Base-by-base conservation (phyloP, 2,888 invertebrate species). In the Oscheius onirici region DNA sequence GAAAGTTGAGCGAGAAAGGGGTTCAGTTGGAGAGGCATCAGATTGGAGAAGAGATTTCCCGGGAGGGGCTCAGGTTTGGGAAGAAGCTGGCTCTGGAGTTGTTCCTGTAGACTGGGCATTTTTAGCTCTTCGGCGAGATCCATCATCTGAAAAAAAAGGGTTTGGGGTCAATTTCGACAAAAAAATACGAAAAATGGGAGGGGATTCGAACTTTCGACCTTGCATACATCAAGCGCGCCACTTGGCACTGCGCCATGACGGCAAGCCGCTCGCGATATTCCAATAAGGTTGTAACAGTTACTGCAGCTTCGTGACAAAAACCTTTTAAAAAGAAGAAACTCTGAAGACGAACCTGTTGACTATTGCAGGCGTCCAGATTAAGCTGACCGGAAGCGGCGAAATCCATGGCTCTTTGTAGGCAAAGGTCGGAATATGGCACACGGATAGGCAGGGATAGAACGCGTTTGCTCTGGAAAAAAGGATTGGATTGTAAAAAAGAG, bases 51-150 rank as follows among this genome's bases (percentile, higher is more conserved):
- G 1, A 66, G 55, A 66, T 66, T 52, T 24, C 52, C 54, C 0
- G 66, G 66, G 2, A 52, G 40, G 24, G 70, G 70, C 46, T 70
- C 55, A 17, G 70, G 70, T 24, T 44, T 63, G 24, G 70, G 70
- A 15, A 70, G 46, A 11, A 15, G 20, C 11, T 65, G 65, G 8
- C 17, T 69, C 34, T 63, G 52, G 8, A 70, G 20, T 15, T 63
- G 61, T n/a, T 60, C 61, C 34, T 54, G 61, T 10, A 70, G 44
- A n/a, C 51, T 28, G 13, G 65, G 61, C 63, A 63, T 70, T 20
- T 63, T 44, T 22, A 70, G 40, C 26, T 70, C 70, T n/a, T 70
- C 70, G 11, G 46, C 58, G 1, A 69, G 34, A 28, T 49, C 49
- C 40, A 40, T 57, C 69, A 69, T 58, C 69, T 69, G 49, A 58